Evolutionary conservation across 2,888 invertebrate genomes (phyloP).

Genomic region (Melieria omissa): DNA sequence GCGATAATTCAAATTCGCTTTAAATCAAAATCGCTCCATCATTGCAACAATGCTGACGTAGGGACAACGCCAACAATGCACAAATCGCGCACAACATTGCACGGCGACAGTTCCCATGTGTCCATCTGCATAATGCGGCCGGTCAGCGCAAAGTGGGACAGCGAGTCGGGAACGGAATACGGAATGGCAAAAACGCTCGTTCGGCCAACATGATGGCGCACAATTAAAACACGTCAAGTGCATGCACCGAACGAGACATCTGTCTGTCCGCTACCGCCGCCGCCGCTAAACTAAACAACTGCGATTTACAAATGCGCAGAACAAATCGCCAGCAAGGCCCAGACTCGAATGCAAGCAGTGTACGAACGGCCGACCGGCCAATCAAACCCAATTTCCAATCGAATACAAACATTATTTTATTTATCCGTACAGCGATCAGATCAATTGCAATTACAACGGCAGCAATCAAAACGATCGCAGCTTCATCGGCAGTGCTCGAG

Average conservation of each 20-base stretch:
- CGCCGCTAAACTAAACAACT: neutral
- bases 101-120: neutral
- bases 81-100: too few relatives aligned
- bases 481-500: slow-evolving; percentile 22
- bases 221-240: neutral
- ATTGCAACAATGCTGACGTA: too few relatives aligned
- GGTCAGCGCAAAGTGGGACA: neutral
- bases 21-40: too few relatives aligned
- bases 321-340: neutral
- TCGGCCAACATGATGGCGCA: neutral
- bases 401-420: slow-evolving; percentile 34
- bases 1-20: too few relatives aligned
- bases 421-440: slow-evolving; percentile 35
- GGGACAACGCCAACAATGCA: too few relatives aligned
- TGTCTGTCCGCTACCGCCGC: neutral
- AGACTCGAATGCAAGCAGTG: neutral
- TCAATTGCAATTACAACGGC: slow-evolving; percentile 34
- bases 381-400: slow-evolving; percentile 32
- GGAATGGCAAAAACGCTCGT: neutral
- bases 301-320: too few relatives aligned
- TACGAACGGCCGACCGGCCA: neutral
- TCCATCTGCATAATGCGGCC: neutral
- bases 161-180: neutral
- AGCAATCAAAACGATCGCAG: slow-evolving; percentile 13
- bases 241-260: neutral